These are phyloP conservation scores for Cheilosia impressa DNA, from an alignment of 2,888 invertebrate species.

Conservation along the genomic window DNA sequence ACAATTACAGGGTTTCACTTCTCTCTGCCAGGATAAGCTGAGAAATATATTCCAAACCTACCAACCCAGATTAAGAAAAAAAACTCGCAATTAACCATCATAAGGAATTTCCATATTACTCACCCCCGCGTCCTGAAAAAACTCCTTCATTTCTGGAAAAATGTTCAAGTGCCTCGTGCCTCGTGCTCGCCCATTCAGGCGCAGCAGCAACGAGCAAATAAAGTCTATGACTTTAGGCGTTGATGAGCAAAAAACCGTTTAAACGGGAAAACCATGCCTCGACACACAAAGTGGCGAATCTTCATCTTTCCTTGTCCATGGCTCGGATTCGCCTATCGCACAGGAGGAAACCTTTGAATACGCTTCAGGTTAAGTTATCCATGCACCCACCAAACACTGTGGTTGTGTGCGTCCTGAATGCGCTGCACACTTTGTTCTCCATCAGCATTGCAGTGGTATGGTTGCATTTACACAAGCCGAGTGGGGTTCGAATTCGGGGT, in stretches of 20 bases:
- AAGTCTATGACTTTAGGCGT: constrained; percentile 68
- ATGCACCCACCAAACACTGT: constrained; percentile 11
- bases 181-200: constrained; percentile 14
- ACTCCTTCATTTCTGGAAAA: not conserved
- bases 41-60: constrained; percentile 23
- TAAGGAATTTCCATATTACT: constrained; percentile 35
- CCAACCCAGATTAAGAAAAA: constrained; percentile 44
- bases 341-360: constrained; percentile 34
- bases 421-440: constrained; percentile 28
- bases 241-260: constrained; percentile 46
- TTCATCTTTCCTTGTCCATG: constrained; percentile 8
- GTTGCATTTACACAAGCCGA: constrained; percentile 11
- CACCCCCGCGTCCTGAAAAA: not conserved
- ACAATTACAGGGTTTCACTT: constrained; percentile 41
- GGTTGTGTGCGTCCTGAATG: constrained; percentile 16
- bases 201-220: constrained; percentile 51
- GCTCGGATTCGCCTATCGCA: not conserved
- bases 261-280: constrained; percentile 29
- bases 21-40: constrained; percentile 3
- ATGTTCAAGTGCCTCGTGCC: constrained; percentile 28
- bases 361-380: constrained; percentile 59
- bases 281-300: constrained; percentile 40
- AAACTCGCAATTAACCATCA: constrained; percentile 61
- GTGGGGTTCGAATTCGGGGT: not conserved
- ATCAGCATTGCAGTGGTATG: constrained; percentile 36